Base-by-base conservation (phyloP, 1,140 invertebrate genomes). In the Caerostris darwini region DNA sequence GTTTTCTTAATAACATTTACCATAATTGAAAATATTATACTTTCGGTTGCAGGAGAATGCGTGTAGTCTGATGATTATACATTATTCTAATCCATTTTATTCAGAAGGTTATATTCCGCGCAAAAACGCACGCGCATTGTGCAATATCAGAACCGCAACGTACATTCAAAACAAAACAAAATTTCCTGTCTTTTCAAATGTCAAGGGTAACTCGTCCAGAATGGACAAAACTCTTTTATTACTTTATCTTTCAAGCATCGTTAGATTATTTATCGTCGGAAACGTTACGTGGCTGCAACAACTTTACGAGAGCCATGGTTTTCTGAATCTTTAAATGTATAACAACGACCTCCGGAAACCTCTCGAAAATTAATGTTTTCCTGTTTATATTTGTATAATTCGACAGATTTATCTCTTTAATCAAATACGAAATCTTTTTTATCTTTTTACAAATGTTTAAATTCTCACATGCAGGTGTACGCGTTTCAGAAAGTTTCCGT, bases 381-480 rank as follows among this genome's bases (percentile, higher is more conserved):
- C 53, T 77, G 53, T 77, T 77, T 77, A 53, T 50, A 50, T 77
- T 77, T 5, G 10, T 53, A 50, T 50, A 12, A 12, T 53, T 77
- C 71, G 12, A 53, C 53, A 12, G 4, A 14, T 77, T 77, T 77
- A 77, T 77, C 71, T 53, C 71, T 34, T 50, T 7, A 12, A 77
- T 77, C 71, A 3, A 12, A 10, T 77, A 8, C 50, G 10, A 77
- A 50, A 77, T 77, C 71, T 77, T 50, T 12, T 53, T 77, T 77
- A 77, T 77, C 71, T 12, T 10, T 85, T 58, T 14, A 59, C 83
- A 85, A 85, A 57, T 85, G 83, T 85, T 59, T 58, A 14, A 56
- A 85, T 58, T 85, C 83, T 59, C 83, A 85, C n/a, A 6, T 85
- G 83, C 83, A 85, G 83, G 83, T 85, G 83, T 34, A 58, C 19